These are phyloP conservation scores for Aphelenchoides bicaudatus DNA, from an alignment of 2,888 invertebrate genomes.

Conservation along the genomic window DNA sequence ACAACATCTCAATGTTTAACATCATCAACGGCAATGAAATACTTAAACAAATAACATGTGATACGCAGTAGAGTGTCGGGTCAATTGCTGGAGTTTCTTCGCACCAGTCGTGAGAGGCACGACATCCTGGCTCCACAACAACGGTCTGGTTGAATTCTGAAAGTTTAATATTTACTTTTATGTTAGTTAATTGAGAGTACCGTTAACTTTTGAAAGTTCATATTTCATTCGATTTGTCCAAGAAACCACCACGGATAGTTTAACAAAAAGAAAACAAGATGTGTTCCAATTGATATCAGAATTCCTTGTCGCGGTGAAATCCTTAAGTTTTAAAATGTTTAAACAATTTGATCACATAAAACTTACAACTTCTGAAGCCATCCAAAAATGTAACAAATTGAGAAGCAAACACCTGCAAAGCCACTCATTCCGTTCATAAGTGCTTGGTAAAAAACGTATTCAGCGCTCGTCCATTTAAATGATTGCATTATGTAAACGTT, in stretches of 20 bases:
- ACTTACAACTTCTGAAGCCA: constrained; percentile 13
- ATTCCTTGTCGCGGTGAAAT: constrained; percentile 13
- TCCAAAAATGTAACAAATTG: constrained; percentile 4
- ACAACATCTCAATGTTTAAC: constrained; percentile 23
- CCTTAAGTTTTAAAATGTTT: constrained; percentile 5
- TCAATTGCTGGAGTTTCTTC: constrained; percentile 29
- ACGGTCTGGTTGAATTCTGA: not conserved
- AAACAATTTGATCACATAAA: constrained; percentile 14
- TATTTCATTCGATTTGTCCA: constrained; percentile 3
- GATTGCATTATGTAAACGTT: constrained; percentile 24
- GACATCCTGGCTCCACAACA: constrained; percentile 21
- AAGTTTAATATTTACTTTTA: too few species aligned
- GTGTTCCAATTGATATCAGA: not conserved
- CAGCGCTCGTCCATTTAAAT: constrained; percentile 21
- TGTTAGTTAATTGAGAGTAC: too few species aligned
- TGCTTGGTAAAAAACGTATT: constrained; percentile 22
- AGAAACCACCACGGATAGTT: constrained; percentile 35
- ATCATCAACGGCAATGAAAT: constrained; percentile 25
- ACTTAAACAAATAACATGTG: constrained; percentile 27
- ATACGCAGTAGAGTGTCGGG: constrained; percentile 31
- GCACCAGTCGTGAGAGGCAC: constrained; percentile 27
- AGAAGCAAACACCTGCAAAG: constrained; percentile 10
- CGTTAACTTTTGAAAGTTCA: not conserved
- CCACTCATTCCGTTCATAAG: constrained; percentile 16
- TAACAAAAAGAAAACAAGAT: constrained; percentile 24